These are phyloP conservation scores for Drosophila sordidapex DNA, from an alignment of 2,888 invertebrate species.

Conservation along the genomic window DNA sequence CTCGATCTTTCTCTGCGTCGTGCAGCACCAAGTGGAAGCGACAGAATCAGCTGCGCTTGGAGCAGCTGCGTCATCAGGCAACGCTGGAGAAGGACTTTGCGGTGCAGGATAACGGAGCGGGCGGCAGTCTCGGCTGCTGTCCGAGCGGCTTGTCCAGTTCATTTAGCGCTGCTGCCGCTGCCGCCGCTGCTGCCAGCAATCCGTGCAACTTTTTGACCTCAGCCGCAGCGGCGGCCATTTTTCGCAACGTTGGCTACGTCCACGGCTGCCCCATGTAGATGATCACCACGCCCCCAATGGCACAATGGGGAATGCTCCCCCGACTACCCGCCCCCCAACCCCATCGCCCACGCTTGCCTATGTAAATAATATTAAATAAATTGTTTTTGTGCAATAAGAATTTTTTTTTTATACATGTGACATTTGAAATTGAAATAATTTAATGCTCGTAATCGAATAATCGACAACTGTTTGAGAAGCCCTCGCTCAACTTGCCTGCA, in stretches of 20 bases:
- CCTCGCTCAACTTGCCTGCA: not conserved
- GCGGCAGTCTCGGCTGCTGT: slow-evolving; percentile 81
- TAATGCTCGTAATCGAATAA: slow-evolving; percentile 12
- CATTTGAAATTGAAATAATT: slow-evolving; percentile 1
- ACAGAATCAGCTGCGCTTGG: slow-evolving; percentile 93
- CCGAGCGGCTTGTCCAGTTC: slow-evolving; percentile 82
- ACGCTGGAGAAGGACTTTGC: slow-evolving; percentile 89
- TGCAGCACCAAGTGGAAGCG: slow-evolving; percentile 94
- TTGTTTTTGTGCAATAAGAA: slow-evolving; percentile 69
- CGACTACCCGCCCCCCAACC: too few species aligned
- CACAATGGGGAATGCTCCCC: not conserved
- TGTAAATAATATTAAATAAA: slow-evolving; percentile 57
- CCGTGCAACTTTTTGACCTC: slow-evolving; percentile 89
- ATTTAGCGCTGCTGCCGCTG: slow-evolving; percentile 71
- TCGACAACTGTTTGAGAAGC: slow-evolving; percentile 14
- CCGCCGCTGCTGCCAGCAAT: slow-evolving; percentile 82
- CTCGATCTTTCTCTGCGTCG: slow-evolving; percentile 15
- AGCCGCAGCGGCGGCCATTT: slow-evolving; percentile 88
- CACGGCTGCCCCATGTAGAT: slow-evolving; percentile 89
- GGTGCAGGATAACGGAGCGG: slow-evolving; percentile 74
- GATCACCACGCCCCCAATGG: not conserved
- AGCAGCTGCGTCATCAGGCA: slow-evolving; percentile 94
- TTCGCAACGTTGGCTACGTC: slow-evolving; percentile 90
- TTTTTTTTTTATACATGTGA: not conserved
- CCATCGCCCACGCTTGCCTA: slow-evolving; percentile 43